Percentiles rank a stretch among this genome's conserved stretches.
Conservation (phyloP, 2,888 invertebrate genomes). For the Oxyteleia sp. region DNA sequence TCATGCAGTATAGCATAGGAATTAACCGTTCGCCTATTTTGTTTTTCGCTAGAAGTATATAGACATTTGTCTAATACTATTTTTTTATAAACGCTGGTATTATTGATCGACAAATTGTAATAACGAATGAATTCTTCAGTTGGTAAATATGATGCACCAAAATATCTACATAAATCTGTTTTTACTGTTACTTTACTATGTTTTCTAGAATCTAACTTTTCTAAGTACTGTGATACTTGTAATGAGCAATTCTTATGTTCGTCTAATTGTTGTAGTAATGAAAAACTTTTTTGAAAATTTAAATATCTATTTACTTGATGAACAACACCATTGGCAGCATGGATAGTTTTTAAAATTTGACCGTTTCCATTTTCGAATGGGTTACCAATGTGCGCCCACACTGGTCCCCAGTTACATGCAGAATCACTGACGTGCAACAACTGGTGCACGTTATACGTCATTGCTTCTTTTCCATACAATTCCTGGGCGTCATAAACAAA, state of each 20-base stretch:
- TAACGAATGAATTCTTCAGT: too few relatives aligned
- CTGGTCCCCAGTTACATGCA: too few relatives aligned
- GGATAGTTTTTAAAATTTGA: neutral
- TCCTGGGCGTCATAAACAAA: neutral
- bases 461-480: neutral
- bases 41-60: neutral
- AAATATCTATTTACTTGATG: neutral
- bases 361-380: neutral
- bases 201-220: neutral
- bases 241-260: neutral
- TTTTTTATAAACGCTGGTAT: neutral
- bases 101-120: too few relatives aligned
- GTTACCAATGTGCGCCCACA: neutral
- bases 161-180: conserved; percentile 3
- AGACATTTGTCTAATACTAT: neutral
- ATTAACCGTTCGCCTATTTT: too few relatives aligned
- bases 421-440: neutral
- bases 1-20: too few relatives aligned
- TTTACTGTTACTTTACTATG: neutral
- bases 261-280: neutral
- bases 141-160: neutral
- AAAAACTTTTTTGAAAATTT: neutral
- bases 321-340: neutral
- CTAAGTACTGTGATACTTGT: too few relatives aligned
- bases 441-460: neutral